Evolutionary conservation across 2,888 invertebrate species (phyloP).

Genomic region (Halictus ligatus): DNA sequence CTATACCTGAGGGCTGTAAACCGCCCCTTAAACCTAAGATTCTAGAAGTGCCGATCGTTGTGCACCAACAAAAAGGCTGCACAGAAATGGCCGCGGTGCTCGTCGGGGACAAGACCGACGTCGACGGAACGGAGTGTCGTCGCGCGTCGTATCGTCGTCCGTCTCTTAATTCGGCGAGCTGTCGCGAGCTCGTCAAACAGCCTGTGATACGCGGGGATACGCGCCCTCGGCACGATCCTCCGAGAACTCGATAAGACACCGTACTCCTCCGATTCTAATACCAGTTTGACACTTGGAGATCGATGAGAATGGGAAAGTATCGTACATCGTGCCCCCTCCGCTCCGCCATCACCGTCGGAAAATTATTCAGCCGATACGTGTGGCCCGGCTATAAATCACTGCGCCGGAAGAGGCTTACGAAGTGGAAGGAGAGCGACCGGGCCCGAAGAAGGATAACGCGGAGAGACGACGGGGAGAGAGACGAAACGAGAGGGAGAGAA

Average conservation of each 20-base stretch:
- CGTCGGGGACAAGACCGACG: background rate
- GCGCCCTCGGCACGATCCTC: background rate
- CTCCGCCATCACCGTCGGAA: conserved; percentile 41
- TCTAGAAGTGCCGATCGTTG: no score
- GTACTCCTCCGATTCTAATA: conserved; percentile 62
- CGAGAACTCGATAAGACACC: conserved; percentile 53
- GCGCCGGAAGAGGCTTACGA: background rate
- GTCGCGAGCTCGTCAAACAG: background rate
- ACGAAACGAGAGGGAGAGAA: background rate
- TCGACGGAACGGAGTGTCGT: background rate
- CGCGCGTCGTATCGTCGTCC: background rate
- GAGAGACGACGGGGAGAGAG: background rate
- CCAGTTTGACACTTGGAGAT: conserved; percentile 71
- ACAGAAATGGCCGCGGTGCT: background rate
- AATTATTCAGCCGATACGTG: conserved; percentile 61
- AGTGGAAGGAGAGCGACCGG: background rate
- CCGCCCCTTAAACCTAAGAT: no score
- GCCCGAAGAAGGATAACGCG: no score
- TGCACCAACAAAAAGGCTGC: no score
- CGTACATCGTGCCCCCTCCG: conserved; percentile 48
- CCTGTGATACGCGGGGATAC: background rate
- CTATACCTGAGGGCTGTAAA: no score
- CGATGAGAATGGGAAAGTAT: conserved; percentile 72
- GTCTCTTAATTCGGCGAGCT: conserved; percentile 4
- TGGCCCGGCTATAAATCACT: conserved; percentile 56